Conservation (phyloP, 2,797 vertebrate species). For the Cryptoblepharus egeriae region DNA sequence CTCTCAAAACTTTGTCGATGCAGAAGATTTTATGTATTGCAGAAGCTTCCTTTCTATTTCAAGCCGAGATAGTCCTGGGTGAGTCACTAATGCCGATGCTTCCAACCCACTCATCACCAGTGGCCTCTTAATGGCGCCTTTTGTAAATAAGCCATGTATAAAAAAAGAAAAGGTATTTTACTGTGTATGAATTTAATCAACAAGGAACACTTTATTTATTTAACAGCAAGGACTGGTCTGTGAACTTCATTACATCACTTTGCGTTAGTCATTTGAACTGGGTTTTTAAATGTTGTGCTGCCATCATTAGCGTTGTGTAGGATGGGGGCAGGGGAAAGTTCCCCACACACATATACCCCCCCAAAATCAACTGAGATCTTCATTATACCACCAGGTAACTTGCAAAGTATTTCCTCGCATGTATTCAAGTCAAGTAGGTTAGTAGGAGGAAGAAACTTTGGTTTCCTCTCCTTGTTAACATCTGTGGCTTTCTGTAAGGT, state of each 20-base stretch:
- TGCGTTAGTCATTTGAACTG: slow-evolving; percentile 76
- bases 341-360: not conserved
- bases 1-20: slow-evolving; percentile 79
- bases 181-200: slow-evolving; percentile 81
- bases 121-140: slow-evolving; percentile 63
- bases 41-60: slow-evolving; percentile 79
- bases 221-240: slow-evolving; percentile 81
- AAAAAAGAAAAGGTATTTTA: slow-evolving; percentile 82
- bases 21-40: slow-evolving; percentile 77
- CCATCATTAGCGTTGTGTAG: slow-evolving; percentile 36
- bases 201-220: slow-evolving; percentile 82
- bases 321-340: slow-evolving; percentile 44
- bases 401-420: slow-evolving; percentile 69
- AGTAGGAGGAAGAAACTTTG: slow-evolving; percentile 62
- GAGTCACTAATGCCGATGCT: slow-evolving; percentile 69
- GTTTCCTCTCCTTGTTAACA: slow-evolving; percentile 61
- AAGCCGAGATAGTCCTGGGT: slow-evolving; percentile 73
- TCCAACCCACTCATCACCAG: slow-evolving; percentile 65
- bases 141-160: slow-evolving; percentile 81
- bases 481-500: slow-evolving; percentile 56
- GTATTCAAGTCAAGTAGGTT: slow-evolving; percentile 66
- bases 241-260: slow-evolving; percentile 79
- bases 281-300: slow-evolving; percentile 80
- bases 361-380: slow-evolving; percentile 58
- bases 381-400: slow-evolving; percentile 57